Evolutionary conservation across 2,888 invertebrate species (phyloP).

Genomic region (Machimus rusticus): DNA sequence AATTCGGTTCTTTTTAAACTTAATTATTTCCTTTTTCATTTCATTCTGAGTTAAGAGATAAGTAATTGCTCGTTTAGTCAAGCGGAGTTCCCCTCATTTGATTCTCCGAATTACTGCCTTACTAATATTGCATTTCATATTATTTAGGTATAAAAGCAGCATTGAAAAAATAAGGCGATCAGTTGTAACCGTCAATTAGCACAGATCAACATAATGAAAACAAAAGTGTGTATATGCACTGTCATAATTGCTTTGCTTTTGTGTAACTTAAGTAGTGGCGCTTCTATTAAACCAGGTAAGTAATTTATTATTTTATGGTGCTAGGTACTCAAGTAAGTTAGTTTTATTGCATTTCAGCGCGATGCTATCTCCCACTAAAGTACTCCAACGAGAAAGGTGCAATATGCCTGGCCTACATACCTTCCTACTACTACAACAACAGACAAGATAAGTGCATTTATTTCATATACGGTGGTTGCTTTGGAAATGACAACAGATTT

Average conservation of each 20-base stretch:
- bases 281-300: not conserved
- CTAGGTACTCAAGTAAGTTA: not conserved
- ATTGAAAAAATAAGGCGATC: not conserved
- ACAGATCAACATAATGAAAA: not conserved
- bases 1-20: not conserved
- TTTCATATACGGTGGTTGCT: conserved; percentile 58
- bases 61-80: not conserved
- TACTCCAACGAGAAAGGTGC: not conserved
- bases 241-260: not conserved
- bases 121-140: not conserved
- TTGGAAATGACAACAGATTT: conserved; percentile 58
- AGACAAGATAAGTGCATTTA: conserved; percentile 54
- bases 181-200: not conserved
- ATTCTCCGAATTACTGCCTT: not conserved
- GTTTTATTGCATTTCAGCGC: not conserved
- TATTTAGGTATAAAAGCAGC: not conserved
- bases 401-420: not conserved
- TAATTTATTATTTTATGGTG: not conserved
- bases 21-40: not conserved
- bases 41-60: not conserved
- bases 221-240: not conserved
- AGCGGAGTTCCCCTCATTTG: not conserved
- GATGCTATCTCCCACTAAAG: not conserved
- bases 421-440: conserved; percentile 53
- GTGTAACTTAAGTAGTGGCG: not conserved